A percentile compares a stretch with the other conserved stretches of the same genome.
Evolutionary conservation across 2,888 invertebrate genomes (phyloP).

Genomic region (Aphidius colemani): DNA sequence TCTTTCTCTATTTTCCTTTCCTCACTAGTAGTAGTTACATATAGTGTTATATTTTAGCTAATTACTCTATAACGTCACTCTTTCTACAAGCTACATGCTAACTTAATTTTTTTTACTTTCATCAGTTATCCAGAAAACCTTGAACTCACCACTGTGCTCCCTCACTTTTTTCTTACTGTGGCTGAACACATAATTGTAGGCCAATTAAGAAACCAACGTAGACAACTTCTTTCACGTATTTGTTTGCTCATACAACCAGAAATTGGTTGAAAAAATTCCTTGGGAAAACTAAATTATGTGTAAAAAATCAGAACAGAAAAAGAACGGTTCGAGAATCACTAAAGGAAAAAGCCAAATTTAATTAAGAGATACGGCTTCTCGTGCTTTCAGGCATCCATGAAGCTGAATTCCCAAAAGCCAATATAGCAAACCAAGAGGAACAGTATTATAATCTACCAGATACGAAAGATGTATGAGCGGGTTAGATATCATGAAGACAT

Average conservation of each 20-base stretch:
- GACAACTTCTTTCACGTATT: conserved; percentile 29
- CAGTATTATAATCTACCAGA: conserved; percentile 21
- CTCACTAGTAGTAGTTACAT: neutral
- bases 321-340: conserved; percentile 35
- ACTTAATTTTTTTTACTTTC: too few species aligned
- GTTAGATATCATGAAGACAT: conserved; percentile 43
- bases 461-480: conserved; percentile 6
- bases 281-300: neutral
- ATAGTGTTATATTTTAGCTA: too few species aligned
- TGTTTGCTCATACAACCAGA: conserved; percentile 49
- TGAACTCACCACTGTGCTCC: too few species aligned
- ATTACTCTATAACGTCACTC: neutral
- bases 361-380: conserved; percentile 52
- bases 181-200: conserved; percentile 53
- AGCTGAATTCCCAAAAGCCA: conserved; percentile 37
- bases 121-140: too few species aligned
- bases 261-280: conserved; percentile 55
- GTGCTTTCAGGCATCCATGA: conserved; percentile 52
- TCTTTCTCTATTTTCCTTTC: conserved; percentile 25
- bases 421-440: conserved; percentile 12
- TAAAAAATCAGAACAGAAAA: conserved; percentile 34
- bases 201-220: conserved; percentile 53
- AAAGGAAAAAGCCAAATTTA: conserved; percentile 56
- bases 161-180: too few species aligned
- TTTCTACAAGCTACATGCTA: too few species aligned